Base-by-base conservation (phyloP, 2,113 vertebrate genomes). In the Pachyramphus minor region DNA sequence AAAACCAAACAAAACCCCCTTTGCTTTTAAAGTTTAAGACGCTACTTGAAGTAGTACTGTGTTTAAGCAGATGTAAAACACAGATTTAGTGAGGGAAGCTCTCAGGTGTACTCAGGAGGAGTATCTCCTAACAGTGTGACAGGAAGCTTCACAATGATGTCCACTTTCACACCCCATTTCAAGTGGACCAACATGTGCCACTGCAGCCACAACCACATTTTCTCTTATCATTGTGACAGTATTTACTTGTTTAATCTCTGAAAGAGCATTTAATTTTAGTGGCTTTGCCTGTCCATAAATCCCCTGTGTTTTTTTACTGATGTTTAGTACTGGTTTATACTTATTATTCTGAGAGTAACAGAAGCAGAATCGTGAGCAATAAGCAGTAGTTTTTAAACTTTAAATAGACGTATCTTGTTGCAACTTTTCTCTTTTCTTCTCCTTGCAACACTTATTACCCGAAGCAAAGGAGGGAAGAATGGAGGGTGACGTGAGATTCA, bases 231-330 rank as follows among this genome's bases (percentile, higher is more conserved):
- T 19, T 72, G 8, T 42, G 67, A 91, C 69, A 84, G 44, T 44
- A 84, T 94, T 95, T 94, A 93, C 90, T 62, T 95, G 60, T 79
- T 74, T 84, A 87, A 87, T 95, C 7, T 10, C 44, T 35, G 20
- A 66, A 87, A 92, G 83, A 86, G 12, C 37, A 80, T 50, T 90
- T 35, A 49, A 81, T 95, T 93, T 87, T 90, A 55, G 14, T 78
- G 6, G 3, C 16, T 92, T 89, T 96, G 24, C 42, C 66, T 94
- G n/a, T 74, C 75, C 64, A 39, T 83, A 72, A 84, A 63, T 83
- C 90, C 84, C 50, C 22, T 68, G 30, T 87, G 19, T 3, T 33
- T 89, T 89, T 95, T 86, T 83, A 74, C 16, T 71, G 20, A 22
- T 74, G 19, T 27, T 92, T 94, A 84, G 47, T 85, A 60, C 86